Conservation (phyloP, 2,888 invertebrate genomes). For the Toxonevra muliebris region DNA sequence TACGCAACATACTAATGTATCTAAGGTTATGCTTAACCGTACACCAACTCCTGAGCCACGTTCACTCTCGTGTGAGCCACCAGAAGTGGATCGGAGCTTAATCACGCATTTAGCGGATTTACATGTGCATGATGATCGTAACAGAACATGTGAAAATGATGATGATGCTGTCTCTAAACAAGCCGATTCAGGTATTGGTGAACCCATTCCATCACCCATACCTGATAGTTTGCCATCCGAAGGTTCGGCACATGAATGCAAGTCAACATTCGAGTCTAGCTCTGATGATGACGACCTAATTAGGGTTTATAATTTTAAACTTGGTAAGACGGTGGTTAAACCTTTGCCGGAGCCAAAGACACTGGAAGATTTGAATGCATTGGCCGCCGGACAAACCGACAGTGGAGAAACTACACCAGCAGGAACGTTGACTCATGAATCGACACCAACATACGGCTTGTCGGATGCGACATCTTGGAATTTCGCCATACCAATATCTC, state of each 20-base stretch:
- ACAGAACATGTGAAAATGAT: slow-evolving; percentile 36
- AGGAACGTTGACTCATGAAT: slow-evolving; percentile 28
- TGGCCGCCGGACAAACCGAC: slow-evolving; percentile 33
- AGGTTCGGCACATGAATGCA: slow-evolving; percentile 44
- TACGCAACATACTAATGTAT: slow-evolving; percentile 47
- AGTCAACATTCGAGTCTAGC: slow-evolving; percentile 57
- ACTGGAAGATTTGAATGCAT: slow-evolving; percentile 40
- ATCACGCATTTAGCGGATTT: slow-evolving; percentile 5
- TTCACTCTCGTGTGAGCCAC: slow-evolving; percentile 46
- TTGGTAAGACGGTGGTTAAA: slow-evolving; percentile 58
- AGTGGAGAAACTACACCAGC: slow-evolving; percentile 37
- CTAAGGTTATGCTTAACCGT: slow-evolving; percentile 59
- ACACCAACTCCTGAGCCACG: slow-evolving; percentile 59
- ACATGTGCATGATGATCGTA: slow-evolving; percentile 14
- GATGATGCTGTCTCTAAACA: slow-evolving; percentile 58
- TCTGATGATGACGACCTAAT: slow-evolving; percentile 63
- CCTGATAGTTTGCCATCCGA: slow-evolving; percentile 49
- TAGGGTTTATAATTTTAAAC: slow-evolving; percentile 63
- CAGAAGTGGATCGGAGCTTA: slow-evolving; percentile 28
- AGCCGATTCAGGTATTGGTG: slow-evolving; percentile 61
- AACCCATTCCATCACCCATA: slow-evolving; percentile 53
- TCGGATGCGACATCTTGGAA: slow-evolving; percentile 55
- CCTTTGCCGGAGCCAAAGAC: slow-evolving; percentile 42
- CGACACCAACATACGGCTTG: slow-evolving; percentile 18
- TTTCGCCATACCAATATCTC: slow-evolving; percentile 60